Percentiles rank a stretch among this genome's conserved stretches.
These are phyloP conservation scores for Lethocerus indicus DNA, from an alignment of 1,140 invertebrate species.

Conservation along the genomic window DNA sequence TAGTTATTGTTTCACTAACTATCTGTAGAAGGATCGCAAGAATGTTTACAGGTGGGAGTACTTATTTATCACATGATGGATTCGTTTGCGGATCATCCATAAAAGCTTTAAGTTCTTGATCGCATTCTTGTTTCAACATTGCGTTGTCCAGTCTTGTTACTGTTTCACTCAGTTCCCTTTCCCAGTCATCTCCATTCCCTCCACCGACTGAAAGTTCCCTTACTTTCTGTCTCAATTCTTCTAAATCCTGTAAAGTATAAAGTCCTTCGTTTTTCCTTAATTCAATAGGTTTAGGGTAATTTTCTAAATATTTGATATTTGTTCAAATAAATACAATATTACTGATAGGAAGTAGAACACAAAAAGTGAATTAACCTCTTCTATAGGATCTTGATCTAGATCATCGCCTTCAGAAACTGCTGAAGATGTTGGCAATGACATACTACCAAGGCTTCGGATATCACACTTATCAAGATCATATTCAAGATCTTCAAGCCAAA, in stretches of 20 bases:
- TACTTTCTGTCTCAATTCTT: constrained; percentile 19
- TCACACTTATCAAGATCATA: constrained; percentile 20
- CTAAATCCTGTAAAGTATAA: constrained; percentile 17
- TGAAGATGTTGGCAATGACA: constrained; percentile 20
- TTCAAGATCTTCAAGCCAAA: constrained; percentile 14
- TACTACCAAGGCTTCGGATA: constrained; percentile 19
- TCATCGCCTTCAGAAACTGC: constrained; percentile 20
- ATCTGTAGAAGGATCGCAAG: too few relatives aligned
- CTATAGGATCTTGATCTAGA: constrained; percentile 15
- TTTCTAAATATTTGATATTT: too few relatives aligned
- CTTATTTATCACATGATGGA: background rate
- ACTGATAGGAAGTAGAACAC: too few relatives aligned
- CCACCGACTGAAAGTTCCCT: constrained; percentile 19
- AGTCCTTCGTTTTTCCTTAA: background rate
- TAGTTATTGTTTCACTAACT: too few relatives aligned
- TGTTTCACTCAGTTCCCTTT: constrained; percentile 19
- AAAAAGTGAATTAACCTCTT: constrained; percentile 16
- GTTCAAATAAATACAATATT: too few relatives aligned
- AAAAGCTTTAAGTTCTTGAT: constrained; percentile 12
- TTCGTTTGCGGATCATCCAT: background rate
- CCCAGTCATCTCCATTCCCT: constrained; percentile 18
- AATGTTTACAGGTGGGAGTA: too few relatives aligned
- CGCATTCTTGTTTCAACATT: constrained; percentile 19
- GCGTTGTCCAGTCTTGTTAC: constrained; percentile 19
- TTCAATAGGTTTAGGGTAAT: background rate